These are phyloP conservation scores for Ariopsis seemanni DNA, from an alignment of 2,113 vertebrate species.

Conservation along the genomic window DNA sequence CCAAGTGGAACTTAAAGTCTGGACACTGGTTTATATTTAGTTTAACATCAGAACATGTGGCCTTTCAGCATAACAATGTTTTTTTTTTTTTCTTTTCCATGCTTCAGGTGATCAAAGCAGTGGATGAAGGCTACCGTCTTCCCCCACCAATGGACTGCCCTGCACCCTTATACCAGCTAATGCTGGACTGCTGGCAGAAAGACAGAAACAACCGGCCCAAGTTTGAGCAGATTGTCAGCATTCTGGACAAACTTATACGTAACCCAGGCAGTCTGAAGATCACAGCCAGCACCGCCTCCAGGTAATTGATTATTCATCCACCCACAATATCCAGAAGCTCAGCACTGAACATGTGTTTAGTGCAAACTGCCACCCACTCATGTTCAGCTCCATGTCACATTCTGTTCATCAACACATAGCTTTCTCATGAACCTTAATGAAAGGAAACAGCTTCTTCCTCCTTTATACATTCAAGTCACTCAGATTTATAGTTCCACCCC, in stretches of 20 bases:
- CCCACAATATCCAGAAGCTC: constrained; percentile 1
- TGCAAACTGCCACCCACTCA: constrained; percentile 32
- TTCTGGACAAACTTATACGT: constrained; percentile 97
- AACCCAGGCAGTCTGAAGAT: constrained; percentile 96
- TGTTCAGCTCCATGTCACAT: constrained; percentile 13
- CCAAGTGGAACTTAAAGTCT: neutral
- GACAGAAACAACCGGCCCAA: constrained; percentile 97
- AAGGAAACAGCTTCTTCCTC: constrained; percentile 41
- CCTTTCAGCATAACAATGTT: neutral
- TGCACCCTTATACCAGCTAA: constrained; percentile 94
- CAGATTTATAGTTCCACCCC: constrained; percentile 20
- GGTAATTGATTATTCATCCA: constrained; percentile 69
- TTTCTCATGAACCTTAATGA: constrained; percentile 29
- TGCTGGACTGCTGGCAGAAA: constrained; percentile 99
- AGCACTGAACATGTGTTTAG: neutral
- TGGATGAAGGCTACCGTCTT: constrained; percentile 95
- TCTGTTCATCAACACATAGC: constrained; percentile 36
- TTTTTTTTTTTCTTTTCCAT: neutral
- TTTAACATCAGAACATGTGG: constrained; percentile 4
- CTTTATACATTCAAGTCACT: constrained; percentile 24
- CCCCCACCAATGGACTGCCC: constrained; percentile 99
- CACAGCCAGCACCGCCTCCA: constrained; percentile 89
- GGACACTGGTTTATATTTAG: constrained; percentile 28
- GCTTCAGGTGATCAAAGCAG: constrained; percentile 93
- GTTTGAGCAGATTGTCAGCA: constrained; percentile 98